These are phyloP conservation scores for Drosophila biarmipes DNA, from an alignment of 1,140 invertebrate species.

Conservation along the genomic window DNA sequence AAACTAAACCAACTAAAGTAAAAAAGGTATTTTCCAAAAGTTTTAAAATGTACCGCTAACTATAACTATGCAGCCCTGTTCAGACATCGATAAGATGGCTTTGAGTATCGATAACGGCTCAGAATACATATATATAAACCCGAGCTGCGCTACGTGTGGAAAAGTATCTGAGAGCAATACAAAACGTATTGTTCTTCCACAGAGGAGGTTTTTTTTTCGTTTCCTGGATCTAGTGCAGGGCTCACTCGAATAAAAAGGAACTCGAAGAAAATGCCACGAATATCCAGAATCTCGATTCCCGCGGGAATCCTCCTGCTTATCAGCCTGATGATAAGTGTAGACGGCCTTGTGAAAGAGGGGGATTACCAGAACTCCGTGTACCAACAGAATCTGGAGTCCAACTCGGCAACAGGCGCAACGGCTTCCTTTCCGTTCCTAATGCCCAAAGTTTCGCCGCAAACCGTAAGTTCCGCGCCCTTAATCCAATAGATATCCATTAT, in stretches of 20 bases:
- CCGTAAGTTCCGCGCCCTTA: constrained; percentile 85
- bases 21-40: neutral
- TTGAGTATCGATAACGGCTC: constrained; percentile 21
- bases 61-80: neutral
- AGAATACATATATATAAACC: constrained; percentile 26
- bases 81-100: constrained; percentile 17
- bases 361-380: constrained; percentile 34
- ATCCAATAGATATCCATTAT: neutral
- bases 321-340: constrained; percentile 42
- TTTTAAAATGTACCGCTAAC: constrained; percentile 18
- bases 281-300: constrained; percentile 7
- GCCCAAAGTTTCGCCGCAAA: constrained; percentile 89
- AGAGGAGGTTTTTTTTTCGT: constrained; percentile 42
- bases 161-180: constrained; percentile 39
- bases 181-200: constrained; percentile 38
- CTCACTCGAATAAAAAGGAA: neutral
- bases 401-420: constrained; percentile 43
- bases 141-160: constrained; percentile 41
- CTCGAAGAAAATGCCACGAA: constrained; percentile 28
- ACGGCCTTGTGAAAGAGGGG: constrained; percentile 56
- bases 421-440: constrained; percentile 88
- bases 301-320: constrained; percentile 42
- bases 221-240: constrained; percentile 11
- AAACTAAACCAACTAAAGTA: too few relatives aligned
- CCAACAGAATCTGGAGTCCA: constrained; percentile 35